Percentiles rank a stretch among this genome's conserved stretches.
Conservation (phyloP, 1,140 invertebrate species). For the Meteorus sp. region DNA sequence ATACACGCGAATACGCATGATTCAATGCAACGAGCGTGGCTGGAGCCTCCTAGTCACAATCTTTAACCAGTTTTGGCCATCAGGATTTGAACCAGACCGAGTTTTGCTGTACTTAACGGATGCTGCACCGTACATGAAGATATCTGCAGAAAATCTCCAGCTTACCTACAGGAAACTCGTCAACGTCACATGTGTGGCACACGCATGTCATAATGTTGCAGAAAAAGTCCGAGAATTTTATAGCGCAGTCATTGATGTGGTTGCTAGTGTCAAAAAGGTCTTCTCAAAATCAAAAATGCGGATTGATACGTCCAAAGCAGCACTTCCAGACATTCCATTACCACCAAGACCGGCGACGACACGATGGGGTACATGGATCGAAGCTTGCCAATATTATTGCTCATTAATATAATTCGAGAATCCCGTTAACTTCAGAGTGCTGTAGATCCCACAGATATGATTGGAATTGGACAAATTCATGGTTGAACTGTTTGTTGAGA, state of each 20-base stretch:
- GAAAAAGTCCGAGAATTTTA: conserved; percentile 42
- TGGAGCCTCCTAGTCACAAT: too few relatives aligned
- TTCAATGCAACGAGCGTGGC: too few relatives aligned
- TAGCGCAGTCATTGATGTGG: conserved; percentile 27
- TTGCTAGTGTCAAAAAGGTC: conserved; percentile 1
- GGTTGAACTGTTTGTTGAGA: too few relatives aligned
- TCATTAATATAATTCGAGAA: too few relatives aligned
- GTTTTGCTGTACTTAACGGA: conserved; percentile 34
- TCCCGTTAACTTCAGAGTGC: too few relatives aligned
- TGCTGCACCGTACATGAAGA: conserved; percentile 41
- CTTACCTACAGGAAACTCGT: conserved; percentile 32
- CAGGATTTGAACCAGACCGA: too few relatives aligned
- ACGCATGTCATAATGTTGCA: conserved; percentile 43
- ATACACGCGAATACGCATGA: too few relatives aligned
- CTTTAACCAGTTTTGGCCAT: too few relatives aligned
- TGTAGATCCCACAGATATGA: too few relatives aligned
- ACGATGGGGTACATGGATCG: conserved; percentile 51
- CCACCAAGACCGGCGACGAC: conserved; percentile 49
- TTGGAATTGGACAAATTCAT: too few relatives aligned
- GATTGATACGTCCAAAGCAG: conserved; percentile 39
- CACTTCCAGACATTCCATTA: conserved; percentile 39
- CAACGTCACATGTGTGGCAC: conserved; percentile 46
- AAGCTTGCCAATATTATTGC: too few relatives aligned
- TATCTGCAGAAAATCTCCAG: conserved; percentile 37
- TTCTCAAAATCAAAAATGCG: conserved; percentile 19